phyloP scores from a whole-genome alignment of 2,797 vertebrate genomes.

The Myiothlypis chrysogaster region DNA sequence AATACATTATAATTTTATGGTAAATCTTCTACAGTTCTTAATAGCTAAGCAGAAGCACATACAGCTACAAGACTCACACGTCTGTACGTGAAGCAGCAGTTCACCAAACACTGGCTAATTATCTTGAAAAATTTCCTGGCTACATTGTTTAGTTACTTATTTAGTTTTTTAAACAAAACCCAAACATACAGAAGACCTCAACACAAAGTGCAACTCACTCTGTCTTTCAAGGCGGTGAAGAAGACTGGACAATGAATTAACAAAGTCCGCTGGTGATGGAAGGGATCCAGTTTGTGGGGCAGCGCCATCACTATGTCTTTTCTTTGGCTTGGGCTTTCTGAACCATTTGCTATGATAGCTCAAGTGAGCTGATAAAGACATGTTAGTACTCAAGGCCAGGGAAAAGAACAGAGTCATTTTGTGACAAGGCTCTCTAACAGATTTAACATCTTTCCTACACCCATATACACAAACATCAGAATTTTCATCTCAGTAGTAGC shows the following conservation, averaged over 20 bases:
- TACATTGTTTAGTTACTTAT: neutral
- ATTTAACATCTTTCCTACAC: neutral
- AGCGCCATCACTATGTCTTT: neutral
- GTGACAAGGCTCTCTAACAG: neutral
- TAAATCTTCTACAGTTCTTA: neutral
- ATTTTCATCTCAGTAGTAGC: neutral
- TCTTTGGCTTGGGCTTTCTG: neutral
- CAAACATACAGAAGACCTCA: neutral
- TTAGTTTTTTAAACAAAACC: neutral
- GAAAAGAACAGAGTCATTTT: neutral
- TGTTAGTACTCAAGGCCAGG: neutral
- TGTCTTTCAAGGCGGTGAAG: neutral
- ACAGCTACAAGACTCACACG: neutral
- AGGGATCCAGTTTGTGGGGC: neutral
- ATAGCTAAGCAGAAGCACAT: accelerated
- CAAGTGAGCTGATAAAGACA: neutral
- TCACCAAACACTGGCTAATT: neutral
- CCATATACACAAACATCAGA: accelerated
- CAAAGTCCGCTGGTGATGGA: neutral
- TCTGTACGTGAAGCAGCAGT: accelerated
- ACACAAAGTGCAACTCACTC: neutral
- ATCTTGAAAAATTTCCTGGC: neutral
- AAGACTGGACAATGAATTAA: neutral
- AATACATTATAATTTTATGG: neutral
- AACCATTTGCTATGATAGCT: neutral